phyloP scores from a whole-genome alignment of 2,113 vertebrate species.

The Sebastes schlegelii region DNA sequence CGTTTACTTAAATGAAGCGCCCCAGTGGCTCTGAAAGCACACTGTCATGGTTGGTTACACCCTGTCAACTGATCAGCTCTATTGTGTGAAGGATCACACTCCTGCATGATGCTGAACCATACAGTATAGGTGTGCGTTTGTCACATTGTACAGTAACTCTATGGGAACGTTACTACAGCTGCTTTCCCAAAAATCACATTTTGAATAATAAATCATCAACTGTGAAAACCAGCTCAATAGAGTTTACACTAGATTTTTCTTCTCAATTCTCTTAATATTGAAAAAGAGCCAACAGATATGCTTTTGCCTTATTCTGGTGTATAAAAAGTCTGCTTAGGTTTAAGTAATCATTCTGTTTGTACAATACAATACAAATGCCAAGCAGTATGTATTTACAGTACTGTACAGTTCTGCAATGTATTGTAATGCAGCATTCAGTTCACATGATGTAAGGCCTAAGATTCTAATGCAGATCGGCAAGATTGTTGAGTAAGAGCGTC shows the following conservation, averaged over 20 bases:
- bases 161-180: not conserved
- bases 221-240: not conserved
- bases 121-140: conserved; percentile 20
- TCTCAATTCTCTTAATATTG: not conserved
- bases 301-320: not conserved
- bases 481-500: not conserved
- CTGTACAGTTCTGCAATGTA: conserved; percentile 9
- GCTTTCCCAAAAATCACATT: conserved; percentile 1
- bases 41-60: conserved; percentile 70
- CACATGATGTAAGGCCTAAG: not conserved
- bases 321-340: not conserved
- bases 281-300: not conserved
- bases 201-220: conserved; percentile 5
- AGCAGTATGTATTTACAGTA: not conserved
- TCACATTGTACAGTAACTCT: conserved; percentile 24
- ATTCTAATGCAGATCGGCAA: not conserved
- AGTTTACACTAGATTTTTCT: not conserved
- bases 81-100: conserved; percentile 57
- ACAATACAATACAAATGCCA: not conserved
- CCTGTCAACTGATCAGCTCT: conserved; percentile 64
- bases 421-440: not conserved
- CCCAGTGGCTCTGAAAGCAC: conserved; percentile 69
- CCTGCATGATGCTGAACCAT: conserved; percentile 27
- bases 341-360: not conserved
- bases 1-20: conserved; percentile 73